These are phyloP conservation scores for Octomys mimax DNA, from an alignment of 2,797 vertebrate species.

Conservation along the genomic window DNA sequence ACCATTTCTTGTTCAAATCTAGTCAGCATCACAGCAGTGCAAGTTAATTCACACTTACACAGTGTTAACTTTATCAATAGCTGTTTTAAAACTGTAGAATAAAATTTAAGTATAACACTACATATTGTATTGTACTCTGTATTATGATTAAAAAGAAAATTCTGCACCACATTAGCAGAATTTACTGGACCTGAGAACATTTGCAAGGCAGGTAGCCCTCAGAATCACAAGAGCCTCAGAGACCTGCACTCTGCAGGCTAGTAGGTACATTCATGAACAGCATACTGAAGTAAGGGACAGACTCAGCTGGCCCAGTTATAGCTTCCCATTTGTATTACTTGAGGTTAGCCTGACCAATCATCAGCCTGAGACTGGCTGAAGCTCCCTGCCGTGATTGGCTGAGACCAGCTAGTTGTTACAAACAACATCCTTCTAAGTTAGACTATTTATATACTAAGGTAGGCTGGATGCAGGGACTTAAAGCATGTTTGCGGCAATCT, in stretches of 20 bases:
- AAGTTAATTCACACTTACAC: not conserved
- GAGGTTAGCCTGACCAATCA: not conserved
- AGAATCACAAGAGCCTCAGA: not conserved
- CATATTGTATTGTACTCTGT: not conserved
- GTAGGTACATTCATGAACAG: not conserved
- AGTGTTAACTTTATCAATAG: not conserved
- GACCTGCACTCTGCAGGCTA: not conserved
- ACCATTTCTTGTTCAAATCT: slow-evolving; percentile 3
- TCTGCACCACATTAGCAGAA: not conserved
- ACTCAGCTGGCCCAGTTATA: not conserved
- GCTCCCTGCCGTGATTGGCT: not conserved
- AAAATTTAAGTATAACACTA: slow-evolving; percentile 12
- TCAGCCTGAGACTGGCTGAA: not conserved
- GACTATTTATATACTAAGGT: not conserved
- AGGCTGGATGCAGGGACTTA: not conserved
- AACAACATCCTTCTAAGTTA: not conserved
- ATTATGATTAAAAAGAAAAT: not conserved
- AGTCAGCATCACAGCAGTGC: not conserved
- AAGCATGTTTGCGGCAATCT: not conserved
- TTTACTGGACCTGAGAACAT: not conserved
- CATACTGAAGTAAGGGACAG: not conserved
- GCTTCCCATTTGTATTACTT: not conserved
- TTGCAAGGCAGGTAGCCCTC: not conserved
- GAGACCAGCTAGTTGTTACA: not conserved
- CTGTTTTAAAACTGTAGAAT: slow-evolving; percentile 29